phyloP scores from a whole-genome alignment of 2,888 invertebrate species.

The Hybos culiciformis region DNA sequence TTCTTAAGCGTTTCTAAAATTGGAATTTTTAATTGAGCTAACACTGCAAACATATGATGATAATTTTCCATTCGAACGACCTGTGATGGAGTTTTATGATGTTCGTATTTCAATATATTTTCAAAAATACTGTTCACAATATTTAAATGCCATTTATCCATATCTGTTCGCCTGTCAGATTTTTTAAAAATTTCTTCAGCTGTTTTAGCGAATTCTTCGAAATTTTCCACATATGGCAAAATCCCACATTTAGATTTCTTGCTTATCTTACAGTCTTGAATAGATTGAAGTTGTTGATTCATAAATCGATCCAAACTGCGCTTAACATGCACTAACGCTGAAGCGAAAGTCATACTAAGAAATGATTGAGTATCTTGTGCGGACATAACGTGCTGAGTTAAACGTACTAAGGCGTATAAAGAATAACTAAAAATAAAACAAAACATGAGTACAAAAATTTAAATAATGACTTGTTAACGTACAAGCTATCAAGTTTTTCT shows the following conservation, averaged over 20 bases:
- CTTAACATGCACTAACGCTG: constrained; percentile 74
- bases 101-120: constrained; percentile 67
- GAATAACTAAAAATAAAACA: constrained; percentile 55
- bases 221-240: constrained; percentile 74
- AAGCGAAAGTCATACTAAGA: constrained; percentile 75
- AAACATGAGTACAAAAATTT: constrained; percentile 2
- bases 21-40: constrained; percentile 79
- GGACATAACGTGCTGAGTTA: constrained; percentile 86
- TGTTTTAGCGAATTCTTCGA: constrained; percentile 76
- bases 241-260: constrained; percentile 70
- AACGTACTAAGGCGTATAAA: constrained; percentile 80
- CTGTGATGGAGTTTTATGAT: constrained; percentile 83
- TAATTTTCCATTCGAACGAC: constrained; percentile 94
- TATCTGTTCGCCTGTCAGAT: constrained; percentile 74
- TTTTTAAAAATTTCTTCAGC: constrained; percentile 79
- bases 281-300: constrained; percentile 65
- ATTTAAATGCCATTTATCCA: constrained; percentile 81
- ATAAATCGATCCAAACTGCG: constrained; percentile 85
- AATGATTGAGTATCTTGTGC: constrained; percentile 77
- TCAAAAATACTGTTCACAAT: constrained; percentile 74
- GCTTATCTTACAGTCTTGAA: constrained; percentile 59
- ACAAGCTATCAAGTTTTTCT: constrained; percentile 83
- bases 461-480: constrained; percentile 35
- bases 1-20: constrained; percentile 78
- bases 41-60: constrained; percentile 76